A percentile compares a stretch with the other conserved stretches of the same genome.
Evolutionary conservation across 1,140 invertebrate species (phyloP).

Genomic region (Cydia splendana): DNA sequence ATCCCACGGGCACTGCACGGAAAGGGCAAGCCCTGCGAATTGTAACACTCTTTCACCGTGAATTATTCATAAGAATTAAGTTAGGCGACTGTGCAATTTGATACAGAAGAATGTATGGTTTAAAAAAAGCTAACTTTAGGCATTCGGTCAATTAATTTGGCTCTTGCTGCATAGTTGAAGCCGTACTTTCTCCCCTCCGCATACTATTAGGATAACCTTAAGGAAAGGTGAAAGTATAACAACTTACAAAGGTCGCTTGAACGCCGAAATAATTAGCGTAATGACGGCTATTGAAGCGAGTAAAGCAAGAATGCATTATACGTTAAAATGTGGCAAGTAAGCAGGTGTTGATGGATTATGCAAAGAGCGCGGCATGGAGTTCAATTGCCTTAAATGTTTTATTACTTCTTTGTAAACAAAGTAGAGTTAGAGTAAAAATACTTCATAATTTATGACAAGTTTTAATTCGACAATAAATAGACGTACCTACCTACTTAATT

Average conservation of each 20-base stretch:
- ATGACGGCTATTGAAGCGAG: conserved; percentile 2
- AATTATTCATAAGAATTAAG: conserved; percentile 9
- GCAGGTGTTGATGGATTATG: conserved; percentile 13
- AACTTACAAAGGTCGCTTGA: not conserved
- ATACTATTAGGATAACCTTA: conserved; percentile 12
- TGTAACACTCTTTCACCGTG: conserved; percentile 6
- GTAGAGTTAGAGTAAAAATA: not conserved
- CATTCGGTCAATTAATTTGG: not conserved
- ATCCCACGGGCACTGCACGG: conserved; percentile 19
- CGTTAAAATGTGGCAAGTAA: not conserved
- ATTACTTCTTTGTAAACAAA: not conserved
- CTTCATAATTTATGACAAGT: too few species aligned
- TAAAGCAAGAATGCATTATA: not conserved
- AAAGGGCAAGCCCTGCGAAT: conserved; percentile 19
- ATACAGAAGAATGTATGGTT: not conserved
- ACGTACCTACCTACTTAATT: too few species aligned
- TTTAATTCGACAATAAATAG: too few species aligned
- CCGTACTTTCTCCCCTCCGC: not conserved
- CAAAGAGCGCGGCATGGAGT: not conserved
- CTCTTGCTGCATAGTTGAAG: not conserved
- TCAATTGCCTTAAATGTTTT: not conserved
- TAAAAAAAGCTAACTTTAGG: not conserved
- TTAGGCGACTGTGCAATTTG: not conserved
- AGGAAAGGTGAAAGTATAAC: not conserved
- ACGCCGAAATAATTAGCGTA: not conserved